These are phyloP conservation scores for Cistogaster globosa DNA, from an alignment of 2,888 invertebrate species.

Conservation along the genomic window DNA sequence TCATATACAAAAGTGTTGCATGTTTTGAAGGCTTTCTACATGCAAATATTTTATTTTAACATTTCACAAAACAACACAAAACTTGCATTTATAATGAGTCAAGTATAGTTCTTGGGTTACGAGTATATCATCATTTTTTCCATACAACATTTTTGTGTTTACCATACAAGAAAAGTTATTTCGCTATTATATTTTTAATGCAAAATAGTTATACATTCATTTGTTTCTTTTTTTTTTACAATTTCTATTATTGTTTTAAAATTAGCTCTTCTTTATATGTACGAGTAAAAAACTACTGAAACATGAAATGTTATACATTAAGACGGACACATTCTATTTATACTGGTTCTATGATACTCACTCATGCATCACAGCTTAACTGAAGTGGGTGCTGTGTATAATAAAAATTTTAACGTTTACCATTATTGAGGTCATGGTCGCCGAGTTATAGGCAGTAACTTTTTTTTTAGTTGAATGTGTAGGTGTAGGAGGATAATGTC, in stretches of 20 bases:
- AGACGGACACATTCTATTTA: conserved; percentile 46
- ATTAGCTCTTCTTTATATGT: conserved; percentile 1
- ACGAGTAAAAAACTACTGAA: neutral
- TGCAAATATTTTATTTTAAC: conserved; percentile 52
- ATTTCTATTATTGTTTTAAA: conserved; percentile 22
- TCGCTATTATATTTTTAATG: conserved; percentile 51
- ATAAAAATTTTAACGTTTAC: conserved; percentile 12
- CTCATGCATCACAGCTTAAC: conserved; percentile 17
- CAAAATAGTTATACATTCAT: conserved; percentile 56
- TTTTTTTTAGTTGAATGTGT: neutral
- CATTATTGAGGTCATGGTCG: conserved; percentile 60
- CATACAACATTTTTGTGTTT: conserved; percentile 30
- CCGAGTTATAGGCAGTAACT: conserved; percentile 27
- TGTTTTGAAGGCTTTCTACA: conserved; percentile 64
- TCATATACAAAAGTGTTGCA: conserved; percentile 58
- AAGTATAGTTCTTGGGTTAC: conserved; percentile 28
- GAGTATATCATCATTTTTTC: conserved; percentile 18
- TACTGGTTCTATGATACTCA: conserved; percentile 1
- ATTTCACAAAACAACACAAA: conserved; percentile 47
- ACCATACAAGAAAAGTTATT: conserved; percentile 51
- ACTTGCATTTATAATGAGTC: conserved; percentile 59
- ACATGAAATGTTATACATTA: conserved; percentile 40
- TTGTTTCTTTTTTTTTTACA: conserved; percentile 28
- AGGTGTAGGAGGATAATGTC: conserved; percentile 19
- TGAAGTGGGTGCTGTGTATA: conserved; percentile 54